Evolutionary conservation across 1,140 invertebrate genomes (phyloP).

Genomic region (Drosophila lacteicornis): DNA sequence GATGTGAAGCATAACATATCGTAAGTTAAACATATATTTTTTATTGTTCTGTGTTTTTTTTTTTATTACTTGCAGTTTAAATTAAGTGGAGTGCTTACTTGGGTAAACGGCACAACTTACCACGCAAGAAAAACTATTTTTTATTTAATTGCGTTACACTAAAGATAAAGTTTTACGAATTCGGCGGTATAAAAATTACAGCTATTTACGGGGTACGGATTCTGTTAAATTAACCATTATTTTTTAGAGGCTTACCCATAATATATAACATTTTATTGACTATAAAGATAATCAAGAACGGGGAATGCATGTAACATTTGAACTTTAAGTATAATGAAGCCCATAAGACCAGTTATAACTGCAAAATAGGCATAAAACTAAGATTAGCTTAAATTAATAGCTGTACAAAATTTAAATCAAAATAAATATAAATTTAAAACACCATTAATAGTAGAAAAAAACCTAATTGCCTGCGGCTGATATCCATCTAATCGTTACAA

Average conservation of each 20-base stretch:
- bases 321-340: not conserved
- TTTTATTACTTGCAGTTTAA: conserved; percentile 1
- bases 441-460: not conserved
- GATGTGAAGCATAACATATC: conserved; percentile 12
- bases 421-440: conserved; percentile 1
- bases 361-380: not conserved
- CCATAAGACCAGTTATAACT: not conserved
- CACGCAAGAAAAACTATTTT: not conserved
- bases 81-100: conserved; percentile 2
- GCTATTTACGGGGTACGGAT: too few species aligned
- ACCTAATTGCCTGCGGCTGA: not conserved
- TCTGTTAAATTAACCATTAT: not conserved
- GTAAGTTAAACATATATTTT: not conserved
- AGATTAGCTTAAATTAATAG: conserved; percentile 3
- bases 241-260: not conserved
- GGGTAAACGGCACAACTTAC: not conserved
- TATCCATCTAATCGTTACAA: not conserved
- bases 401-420: not conserved
- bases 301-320: not conserved
- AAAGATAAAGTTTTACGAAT: not conserved
- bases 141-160: not conserved
- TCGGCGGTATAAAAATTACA: not conserved
- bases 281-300: not conserved
- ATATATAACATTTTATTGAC: not conserved
- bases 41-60: conserved; percentile 1